A percentile compares a stretch with the other conserved stretches of the same genome.
Evolutionary conservation across 2,888 invertebrate genomes (phyloP).

Genomic region (Sipha maydis): DNA sequence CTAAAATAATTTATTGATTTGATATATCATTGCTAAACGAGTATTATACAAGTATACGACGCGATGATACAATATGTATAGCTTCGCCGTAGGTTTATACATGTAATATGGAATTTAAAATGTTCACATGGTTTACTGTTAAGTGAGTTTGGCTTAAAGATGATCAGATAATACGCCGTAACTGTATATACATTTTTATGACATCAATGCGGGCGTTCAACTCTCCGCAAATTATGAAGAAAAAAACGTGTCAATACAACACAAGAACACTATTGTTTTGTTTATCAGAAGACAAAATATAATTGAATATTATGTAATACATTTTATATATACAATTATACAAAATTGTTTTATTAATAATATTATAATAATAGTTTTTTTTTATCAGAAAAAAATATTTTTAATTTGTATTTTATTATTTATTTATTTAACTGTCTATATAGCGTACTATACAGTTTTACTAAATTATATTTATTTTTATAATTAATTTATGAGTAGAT

Average conservation of each 20-base stretch:
- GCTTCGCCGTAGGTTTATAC: background rate
- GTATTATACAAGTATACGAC: too few species aligned
- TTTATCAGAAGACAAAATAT: background rate
- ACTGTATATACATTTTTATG: background rate
- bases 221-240: slow-evolving; percentile 35
- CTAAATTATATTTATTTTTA: too few species aligned
- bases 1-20: too few species aligned
- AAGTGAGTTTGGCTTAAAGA: background rate
- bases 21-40: too few species aligned
- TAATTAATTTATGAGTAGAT: too few species aligned
- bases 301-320: background rate
- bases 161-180: slow-evolving; percentile 34
- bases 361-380: too few species aligned
- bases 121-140: slow-evolving; percentile 26
- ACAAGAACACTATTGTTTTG: background rate
- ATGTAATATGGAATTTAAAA: background rate
- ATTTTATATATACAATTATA: too few species aligned
- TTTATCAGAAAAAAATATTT: too few species aligned
- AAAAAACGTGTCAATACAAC: slow-evolving; percentile 14
- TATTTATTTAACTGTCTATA: too few species aligned
- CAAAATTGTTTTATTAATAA: too few species aligned
- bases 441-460: too few species aligned
- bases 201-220: slow-evolving; percentile 41
- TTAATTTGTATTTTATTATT: too few species aligned
- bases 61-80: background rate